A percentile compares a stretch with the other conserved stretches of the same genome.
phyloP scores from a whole-genome alignment of 2,113 vertebrate genomes.

The Raja brachyura region DNA sequence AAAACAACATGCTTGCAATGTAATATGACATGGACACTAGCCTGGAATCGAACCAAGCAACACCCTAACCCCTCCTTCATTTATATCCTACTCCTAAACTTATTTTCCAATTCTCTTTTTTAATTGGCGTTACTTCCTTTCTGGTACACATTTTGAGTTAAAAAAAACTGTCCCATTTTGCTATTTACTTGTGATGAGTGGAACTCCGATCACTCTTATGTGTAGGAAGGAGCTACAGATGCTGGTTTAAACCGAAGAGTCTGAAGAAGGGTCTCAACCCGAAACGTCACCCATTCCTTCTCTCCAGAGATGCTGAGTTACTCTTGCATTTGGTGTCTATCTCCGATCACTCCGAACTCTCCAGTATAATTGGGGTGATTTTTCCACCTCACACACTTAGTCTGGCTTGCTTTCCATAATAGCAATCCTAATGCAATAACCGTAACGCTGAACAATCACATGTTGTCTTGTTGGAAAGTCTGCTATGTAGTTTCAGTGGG shows the following conservation, averaged over 20 bases:
- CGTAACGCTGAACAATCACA: neutral
- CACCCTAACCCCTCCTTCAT: neutral
- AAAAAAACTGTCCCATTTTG: neutral
- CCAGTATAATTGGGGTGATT: neutral
- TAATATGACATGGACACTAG: neutral
- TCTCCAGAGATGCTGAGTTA: no score
- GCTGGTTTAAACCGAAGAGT: no score
- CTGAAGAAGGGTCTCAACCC: no score
- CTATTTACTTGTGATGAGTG: neutral
- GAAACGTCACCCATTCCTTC: no score
- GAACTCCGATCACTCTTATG: neutral
- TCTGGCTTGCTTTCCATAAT: neutral
- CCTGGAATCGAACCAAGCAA: neutral
- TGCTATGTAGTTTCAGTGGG: neutral
- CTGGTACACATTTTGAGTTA: neutral
- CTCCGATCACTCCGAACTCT: no score
- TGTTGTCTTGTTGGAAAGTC: neutral
- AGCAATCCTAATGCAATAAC: neutral
- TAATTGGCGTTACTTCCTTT: neutral
- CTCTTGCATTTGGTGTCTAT: no score
- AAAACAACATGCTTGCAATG: neutral
- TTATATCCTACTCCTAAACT: neutral
- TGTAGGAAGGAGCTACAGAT: no score
- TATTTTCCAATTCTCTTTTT: neutral
- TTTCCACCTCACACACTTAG: neutral